Conservation (phyloP, 2,888 invertebrate genomes). For the Ochropacha duplaris region DNA sequence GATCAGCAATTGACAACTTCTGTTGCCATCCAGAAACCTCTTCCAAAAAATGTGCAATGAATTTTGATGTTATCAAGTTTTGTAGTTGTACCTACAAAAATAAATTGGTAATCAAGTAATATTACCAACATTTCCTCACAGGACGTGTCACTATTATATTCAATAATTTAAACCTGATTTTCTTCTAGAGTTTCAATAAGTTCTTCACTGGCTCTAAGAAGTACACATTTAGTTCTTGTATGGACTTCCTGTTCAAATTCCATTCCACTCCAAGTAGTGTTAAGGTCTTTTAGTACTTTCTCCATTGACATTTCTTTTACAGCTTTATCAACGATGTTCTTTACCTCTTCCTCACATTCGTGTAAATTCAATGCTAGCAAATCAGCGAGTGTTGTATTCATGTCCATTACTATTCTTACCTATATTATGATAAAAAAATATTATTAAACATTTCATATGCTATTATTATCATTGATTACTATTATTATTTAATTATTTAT, state of each 20-base stretch:
- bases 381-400: slow-evolving; percentile 95
- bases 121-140: not conserved
- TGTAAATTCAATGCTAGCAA: slow-evolving; percentile 95
- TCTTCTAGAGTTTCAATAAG: slow-evolving; percentile 98
- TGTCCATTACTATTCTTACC: slow-evolving; percentile 97
- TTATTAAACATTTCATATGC: slow-evolving; percentile 5
- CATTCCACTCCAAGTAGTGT: slow-evolving; percentile 96
- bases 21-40: slow-evolving; percentile 98
- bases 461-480: not conserved
- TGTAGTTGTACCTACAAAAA: slow-evolving; percentile 91
- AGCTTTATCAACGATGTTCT: slow-evolving; percentile 98
- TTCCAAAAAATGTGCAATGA: slow-evolving; percentile 96
- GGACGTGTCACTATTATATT: not conserved
- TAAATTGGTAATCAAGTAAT: slow-evolving; percentile 1
- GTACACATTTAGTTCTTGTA: slow-evolving; percentile 91
- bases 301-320: slow-evolving; percentile 99
- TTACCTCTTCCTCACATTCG: slow-evolving; percentile 98
- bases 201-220: slow-evolving; percentile 96
- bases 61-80: slow-evolving; percentile 98
- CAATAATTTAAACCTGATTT: slow-evolving; percentile 88
- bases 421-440: slow-evolving; percentile 51
- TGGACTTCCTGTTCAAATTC: slow-evolving; percentile 96
- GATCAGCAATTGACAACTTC: slow-evolving; percentile 95
- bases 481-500: too few species aligned
- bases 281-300: slow-evolving; percentile 94